phyloP scores from a whole-genome alignment of 1,140 invertebrate genomes.

The Oppia nitens region DNA sequence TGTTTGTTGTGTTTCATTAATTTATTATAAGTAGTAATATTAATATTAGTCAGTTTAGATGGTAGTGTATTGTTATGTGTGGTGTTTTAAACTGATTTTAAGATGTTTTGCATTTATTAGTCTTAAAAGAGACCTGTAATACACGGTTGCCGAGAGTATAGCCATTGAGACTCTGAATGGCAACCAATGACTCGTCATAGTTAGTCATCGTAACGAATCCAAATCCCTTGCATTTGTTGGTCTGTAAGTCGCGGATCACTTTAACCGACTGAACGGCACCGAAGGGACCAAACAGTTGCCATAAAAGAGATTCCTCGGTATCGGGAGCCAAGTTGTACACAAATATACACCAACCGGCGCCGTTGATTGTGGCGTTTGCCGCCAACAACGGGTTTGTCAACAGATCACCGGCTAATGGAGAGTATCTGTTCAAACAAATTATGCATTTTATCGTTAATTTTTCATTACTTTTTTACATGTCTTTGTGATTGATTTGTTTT shows the following conservation, averaged over 20 bases:
- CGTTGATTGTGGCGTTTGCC: constrained; percentile 39
- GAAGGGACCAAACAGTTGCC: constrained; percentile 97
- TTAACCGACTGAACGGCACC: constrained; percentile 97
- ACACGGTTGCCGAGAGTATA: constrained; percentile 92
- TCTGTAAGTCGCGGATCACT: constrained; percentile 89
- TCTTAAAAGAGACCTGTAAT: constrained; percentile 96
- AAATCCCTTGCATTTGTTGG: constrained; percentile 98
- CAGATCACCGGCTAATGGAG: constrained; percentile 71
- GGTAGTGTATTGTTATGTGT: not conserved
- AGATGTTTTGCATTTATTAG: constrained; percentile 35
- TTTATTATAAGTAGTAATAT: not conserved
- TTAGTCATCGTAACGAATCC: constrained; percentile 99
- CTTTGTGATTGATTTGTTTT: not conserved
- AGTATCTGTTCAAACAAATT: constrained; percentile 82
- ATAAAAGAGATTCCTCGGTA: constrained; percentile 93
- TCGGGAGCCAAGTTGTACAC: constrained; percentile 96
- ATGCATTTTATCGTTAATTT: no score
- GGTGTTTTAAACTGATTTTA: not conserved
- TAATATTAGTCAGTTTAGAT: not conserved
- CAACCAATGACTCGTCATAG: constrained; percentile 92
- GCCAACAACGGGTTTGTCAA: constrained; percentile 70
- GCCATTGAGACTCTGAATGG: constrained; percentile 93
- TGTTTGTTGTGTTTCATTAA: not conserved
- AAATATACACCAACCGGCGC: constrained; percentile 93
- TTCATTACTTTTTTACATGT: no score